Percentiles rank a stretch among this genome's conserved stretches.
Evolutionary conservation across 2,113 vertebrate species (phyloP).

Genomic region (Odocoileus hemionus): DNA sequence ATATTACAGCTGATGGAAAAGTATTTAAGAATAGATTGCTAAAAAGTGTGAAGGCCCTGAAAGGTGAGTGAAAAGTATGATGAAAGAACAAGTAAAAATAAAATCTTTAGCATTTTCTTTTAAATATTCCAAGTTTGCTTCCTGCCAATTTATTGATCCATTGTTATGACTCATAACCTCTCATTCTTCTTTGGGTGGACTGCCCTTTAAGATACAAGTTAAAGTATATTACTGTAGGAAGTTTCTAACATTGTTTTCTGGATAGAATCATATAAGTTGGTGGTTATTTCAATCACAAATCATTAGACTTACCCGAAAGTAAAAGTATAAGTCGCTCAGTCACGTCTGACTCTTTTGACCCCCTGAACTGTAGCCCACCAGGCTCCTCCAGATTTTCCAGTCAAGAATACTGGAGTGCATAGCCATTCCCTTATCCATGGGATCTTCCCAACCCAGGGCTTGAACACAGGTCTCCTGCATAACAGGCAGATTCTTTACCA

Average conservation of each 20-base stretch:
- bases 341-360: neutral
- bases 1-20: conserved; percentile 29
- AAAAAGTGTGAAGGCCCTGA: neutral
- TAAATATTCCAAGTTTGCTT: neutral
- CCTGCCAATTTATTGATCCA: neutral
- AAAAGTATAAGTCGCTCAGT: neutral
- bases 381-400: neutral
- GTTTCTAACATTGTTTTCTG: neutral
- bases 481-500: neutral
- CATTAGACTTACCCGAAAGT: neutral
- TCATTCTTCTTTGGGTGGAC: neutral
- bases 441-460: neutral
- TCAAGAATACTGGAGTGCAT: neutral
- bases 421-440: neutral
- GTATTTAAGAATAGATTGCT: neutral
- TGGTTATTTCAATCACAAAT: neutral
- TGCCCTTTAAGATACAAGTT: neutral
- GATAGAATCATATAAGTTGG: neutral
- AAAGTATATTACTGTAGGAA: neutral
- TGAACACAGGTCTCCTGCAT: neutral
- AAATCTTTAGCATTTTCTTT: neutral
- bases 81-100: neutral
- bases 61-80: conserved; percentile 35
- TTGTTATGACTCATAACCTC: neutral
- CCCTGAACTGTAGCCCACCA: neutral